Conservation (phyloP, 2,888 invertebrate genomes). For the Pediacus dermestoides region DNA sequence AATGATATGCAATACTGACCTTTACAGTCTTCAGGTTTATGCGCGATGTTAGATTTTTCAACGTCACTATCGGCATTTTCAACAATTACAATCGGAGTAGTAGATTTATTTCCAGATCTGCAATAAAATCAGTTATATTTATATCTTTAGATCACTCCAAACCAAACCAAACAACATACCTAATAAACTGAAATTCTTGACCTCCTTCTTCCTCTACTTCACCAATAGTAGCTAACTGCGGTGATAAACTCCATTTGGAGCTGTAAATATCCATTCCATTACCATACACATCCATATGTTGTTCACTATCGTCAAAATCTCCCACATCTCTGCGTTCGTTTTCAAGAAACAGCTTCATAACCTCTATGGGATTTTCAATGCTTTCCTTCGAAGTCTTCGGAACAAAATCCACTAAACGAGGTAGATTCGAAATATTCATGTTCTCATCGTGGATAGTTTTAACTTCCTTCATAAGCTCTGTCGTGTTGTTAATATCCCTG, state of each 20-base stretch:
- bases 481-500: slow-evolving; percentile 27
- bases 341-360: slow-evolving; percentile 41
- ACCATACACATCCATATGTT: slow-evolving; percentile 7
- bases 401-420: slow-evolving; percentile 69
- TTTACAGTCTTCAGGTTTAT: slow-evolving; percentile 15
- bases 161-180: slow-evolving; percentile 16
- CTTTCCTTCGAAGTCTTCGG: slow-evolving; percentile 55
- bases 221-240: slow-evolving; percentile 67
- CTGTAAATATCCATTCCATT: slow-evolving; percentile 42
- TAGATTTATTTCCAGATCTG: slow-evolving; percentile 12
- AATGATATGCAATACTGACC: too few species aligned
- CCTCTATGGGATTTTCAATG: slow-evolving; percentile 49
- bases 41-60: too few species aligned
- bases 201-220: slow-evolving; percentile 60
- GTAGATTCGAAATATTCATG: slow-evolving; percentile 48
- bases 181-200: slow-evolving; percentile 22
- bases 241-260: slow-evolving; percentile 56
- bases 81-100: slow-evolving; percentile 38
- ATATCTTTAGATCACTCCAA: not conserved
- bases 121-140: not conserved
- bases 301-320: slow-evolving; percentile 30
- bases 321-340: slow-evolving; percentile 35
- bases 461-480: slow-evolving; percentile 24
- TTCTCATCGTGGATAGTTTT: slow-evolving; percentile 24
- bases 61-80: slow-evolving; percentile 35